phyloP scores from a whole-genome alignment of 2,113 vertebrate species.

The Campylomormyrus numenius region DNA sequence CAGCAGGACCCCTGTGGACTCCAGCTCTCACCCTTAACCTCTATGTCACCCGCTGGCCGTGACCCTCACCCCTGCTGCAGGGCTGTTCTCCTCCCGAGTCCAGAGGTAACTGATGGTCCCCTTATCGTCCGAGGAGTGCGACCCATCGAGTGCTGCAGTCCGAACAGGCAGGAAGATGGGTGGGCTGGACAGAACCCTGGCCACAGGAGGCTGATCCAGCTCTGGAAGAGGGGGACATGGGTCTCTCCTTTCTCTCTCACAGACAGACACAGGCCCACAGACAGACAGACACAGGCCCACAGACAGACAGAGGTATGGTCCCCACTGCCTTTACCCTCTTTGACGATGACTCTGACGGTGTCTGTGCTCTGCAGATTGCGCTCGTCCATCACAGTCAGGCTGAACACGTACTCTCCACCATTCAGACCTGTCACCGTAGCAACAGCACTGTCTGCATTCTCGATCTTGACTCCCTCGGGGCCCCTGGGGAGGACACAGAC shows the following conservation, averaged over 20 bases:
- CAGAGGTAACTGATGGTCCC: slow-evolving; percentile 80
- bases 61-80: slow-evolving; percentile 83
- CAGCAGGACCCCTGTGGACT: neutral
- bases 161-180: slow-evolving; percentile 72
- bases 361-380: slow-evolving; percentile 77
- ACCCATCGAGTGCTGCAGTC: slow-evolving; percentile 80
- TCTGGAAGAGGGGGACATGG: slow-evolving; percentile 54
- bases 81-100: slow-evolving; percentile 82
- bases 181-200: slow-evolving; percentile 71
- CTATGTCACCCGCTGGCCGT: neutral
- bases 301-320: neutral
- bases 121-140: slow-evolving; percentile 85
- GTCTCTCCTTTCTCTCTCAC: neutral
- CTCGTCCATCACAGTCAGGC: slow-evolving; percentile 85
- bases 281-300: neutral
- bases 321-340: slow-evolving; percentile 67
- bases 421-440: slow-evolving; percentile 84
- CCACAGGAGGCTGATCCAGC: slow-evolving; percentile 76
- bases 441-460: slow-evolving; percentile 76
- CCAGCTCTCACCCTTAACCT: neutral
- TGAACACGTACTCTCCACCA: slow-evolving; percentile 83
- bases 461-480: slow-evolving; percentile 81
- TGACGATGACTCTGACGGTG: slow-evolving; percentile 82
- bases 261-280: neutral
- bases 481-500: slow-evolving; percentile 61